Conservation (phyloP, 2,888 invertebrate species). For the Agrotis ipsilon region DNA sequence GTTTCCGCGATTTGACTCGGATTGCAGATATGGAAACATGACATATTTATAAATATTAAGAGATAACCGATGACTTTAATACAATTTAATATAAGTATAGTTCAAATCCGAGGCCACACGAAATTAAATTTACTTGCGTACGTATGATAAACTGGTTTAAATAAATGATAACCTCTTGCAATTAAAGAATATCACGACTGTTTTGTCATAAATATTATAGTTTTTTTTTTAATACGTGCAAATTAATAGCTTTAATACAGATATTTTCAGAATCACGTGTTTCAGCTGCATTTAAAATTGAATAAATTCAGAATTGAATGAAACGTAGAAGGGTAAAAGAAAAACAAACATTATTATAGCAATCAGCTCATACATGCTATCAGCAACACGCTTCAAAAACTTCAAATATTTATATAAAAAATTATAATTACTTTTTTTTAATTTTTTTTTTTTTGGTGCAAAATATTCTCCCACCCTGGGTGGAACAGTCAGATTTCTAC, state of each 20-base stretch:
- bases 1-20: not conserved
- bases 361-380: too few species aligned
- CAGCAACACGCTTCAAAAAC: too few species aligned
- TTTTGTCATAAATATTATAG: not conserved
- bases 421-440: too few species aligned
- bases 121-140: slow-evolving; percentile 38
- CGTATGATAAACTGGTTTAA: slow-evolving; percentile 33
- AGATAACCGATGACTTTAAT: slow-evolving; percentile 4
- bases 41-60: slow-evolving; percentile 7
- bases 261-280: not conserved
- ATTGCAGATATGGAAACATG: slow-evolving; percentile 17
- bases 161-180: slow-evolving; percentile 44
- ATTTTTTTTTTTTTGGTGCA: too few species aligned
- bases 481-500: too few species aligned
- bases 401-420: too few species aligned
- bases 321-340: not conserved
- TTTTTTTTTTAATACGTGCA: not conserved
- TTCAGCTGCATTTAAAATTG: not conserved
- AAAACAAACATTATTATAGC: not conserved
- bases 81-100: slow-evolving; percentile 10
- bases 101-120: slow-evolving; percentile 5
- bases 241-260: not conserved
- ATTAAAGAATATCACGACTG: slow-evolving; percentile 2
- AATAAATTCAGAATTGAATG: not conserved
- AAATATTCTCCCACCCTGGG: too few species aligned